Evolutionary conservation across 2,797 vertebrate species (phyloP).

Genomic region (Kryptopterus vitreolus): DNA sequence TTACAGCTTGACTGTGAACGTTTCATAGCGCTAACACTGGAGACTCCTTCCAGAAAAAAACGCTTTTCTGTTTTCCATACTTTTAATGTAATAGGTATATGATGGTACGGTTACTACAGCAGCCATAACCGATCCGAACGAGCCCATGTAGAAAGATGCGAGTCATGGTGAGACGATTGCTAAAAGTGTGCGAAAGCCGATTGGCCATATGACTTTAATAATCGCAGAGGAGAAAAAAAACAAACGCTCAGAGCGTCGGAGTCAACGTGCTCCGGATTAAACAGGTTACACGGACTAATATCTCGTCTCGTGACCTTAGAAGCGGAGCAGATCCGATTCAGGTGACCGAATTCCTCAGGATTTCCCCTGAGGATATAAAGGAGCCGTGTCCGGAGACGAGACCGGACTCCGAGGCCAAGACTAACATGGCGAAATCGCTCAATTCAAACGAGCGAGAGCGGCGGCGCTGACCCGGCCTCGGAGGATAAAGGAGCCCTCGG

Average conservation of each 20-base stretch:
- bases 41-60: no score
- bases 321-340: constrained; percentile 13
- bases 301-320: not conserved
- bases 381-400: not conserved
- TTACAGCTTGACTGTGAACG: no score
- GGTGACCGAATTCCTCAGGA: constrained; percentile 33
- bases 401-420: not conserved
- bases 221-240: not conserved
- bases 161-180: no score
- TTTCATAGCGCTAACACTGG: no score
- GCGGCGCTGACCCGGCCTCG: not conserved
- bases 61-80: no score
- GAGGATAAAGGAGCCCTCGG: constrained; percentile 20
- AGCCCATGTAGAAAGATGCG: no score
- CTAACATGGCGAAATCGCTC: constrained; percentile 6
- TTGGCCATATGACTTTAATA: not conserved
- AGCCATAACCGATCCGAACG: no score
- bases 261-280: constrained; percentile 25
- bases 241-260: no score
- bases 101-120: no score
- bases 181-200: no score
- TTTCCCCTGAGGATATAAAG: constrained; percentile 34
- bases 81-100: no score
- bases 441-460: not conserved
- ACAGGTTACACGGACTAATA: constrained; percentile 23